Percentiles rank a stretch among this genome's conserved stretches.
These are phyloP conservation scores for Hirtodrosophila cameraria DNA, from an alignment of 2,888 invertebrate species.

Conservation along the genomic window DNA sequence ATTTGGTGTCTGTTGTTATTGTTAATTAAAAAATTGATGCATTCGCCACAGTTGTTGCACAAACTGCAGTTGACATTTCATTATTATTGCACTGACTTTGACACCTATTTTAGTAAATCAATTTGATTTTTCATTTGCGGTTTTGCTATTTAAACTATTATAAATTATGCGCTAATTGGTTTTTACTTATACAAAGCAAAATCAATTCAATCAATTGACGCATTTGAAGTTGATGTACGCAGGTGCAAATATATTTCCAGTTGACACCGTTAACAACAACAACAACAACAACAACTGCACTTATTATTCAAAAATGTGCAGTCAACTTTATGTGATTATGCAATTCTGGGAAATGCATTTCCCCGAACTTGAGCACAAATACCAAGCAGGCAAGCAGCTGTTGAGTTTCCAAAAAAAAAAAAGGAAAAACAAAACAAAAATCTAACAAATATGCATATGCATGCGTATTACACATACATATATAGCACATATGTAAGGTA, in stretches of 20 bases:
- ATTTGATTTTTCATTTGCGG: slow-evolving; percentile 4
- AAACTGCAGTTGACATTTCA: slow-evolving; percentile 23
- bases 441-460: slow-evolving; percentile 50
- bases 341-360: slow-evolving; percentile 30
- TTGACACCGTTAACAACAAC: background rate
- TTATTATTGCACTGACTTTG: slow-evolving; percentile 15
- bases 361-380: slow-evolving; percentile 25
- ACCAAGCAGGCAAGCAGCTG: slow-evolving; percentile 36
- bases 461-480: slow-evolving; percentile 16
- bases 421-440: no score
- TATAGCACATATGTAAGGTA: background rate
- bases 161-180: slow-evolving; percentile 27
- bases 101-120: slow-evolving; percentile 1
- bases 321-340: slow-evolving; percentile 25
- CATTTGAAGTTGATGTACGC: slow-evolving; percentile 6
- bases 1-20: slow-evolving; percentile 9
- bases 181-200: slow-evolving; percentile 1
- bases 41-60: slow-evolving; percentile 7
- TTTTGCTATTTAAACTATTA: slow-evolving; percentile 6
- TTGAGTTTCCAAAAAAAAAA: slow-evolving; percentile 6
- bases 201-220: slow-evolving; percentile 13
- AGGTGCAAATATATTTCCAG: background rate
- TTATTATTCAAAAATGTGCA: slow-evolving; percentile 44
- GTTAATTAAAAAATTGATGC: slow-evolving; percentile 40
- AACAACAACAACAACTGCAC: slow-evolving; percentile 9